phyloP scores from a whole-genome alignment of 2,113 vertebrate species.

The Rhadina sibilatrix region DNA sequence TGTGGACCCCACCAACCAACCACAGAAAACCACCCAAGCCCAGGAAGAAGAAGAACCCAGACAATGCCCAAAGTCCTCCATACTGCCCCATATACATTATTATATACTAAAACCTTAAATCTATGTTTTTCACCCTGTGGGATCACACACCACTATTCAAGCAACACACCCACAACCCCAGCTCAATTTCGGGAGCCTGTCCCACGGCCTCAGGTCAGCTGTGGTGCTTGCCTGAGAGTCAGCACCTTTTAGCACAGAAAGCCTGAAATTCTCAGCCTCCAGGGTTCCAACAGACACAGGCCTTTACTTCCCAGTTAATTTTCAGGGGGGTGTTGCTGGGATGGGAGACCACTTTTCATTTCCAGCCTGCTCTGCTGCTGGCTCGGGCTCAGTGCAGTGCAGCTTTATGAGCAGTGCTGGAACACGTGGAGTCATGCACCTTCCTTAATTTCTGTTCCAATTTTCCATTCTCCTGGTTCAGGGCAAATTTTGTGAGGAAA shows the following conservation, averaged over 20 bases:
- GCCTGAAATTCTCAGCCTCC: neutral
- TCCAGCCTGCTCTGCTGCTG: neutral
- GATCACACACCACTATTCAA: neutral
- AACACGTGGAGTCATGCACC: neutral
- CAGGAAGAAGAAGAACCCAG: neutral
- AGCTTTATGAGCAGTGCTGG: neutral
- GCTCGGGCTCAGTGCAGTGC: neutral
- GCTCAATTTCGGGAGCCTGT: neutral
- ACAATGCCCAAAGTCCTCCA: neutral
- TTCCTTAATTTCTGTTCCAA: neutral
- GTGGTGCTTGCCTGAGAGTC: neutral
- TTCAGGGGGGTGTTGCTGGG: neutral
- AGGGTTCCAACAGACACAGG: neutral
- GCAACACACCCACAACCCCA: neutral
- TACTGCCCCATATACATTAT: neutral
- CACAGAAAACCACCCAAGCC: neutral
- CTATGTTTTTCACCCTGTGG: neutral
- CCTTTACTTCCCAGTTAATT: neutral
- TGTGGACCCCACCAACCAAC: neutral
- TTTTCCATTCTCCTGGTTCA: neutral
- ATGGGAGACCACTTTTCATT: neutral
- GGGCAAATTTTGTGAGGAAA: neutral
- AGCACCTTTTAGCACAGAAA: neutral
- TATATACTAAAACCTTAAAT: neutral
- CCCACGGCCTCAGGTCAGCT: neutral